These are phyloP conservation scores for Erythrocercus mccallii DNA, from an alignment of 2,113 vertebrate genomes.

Conservation along the genomic window DNA sequence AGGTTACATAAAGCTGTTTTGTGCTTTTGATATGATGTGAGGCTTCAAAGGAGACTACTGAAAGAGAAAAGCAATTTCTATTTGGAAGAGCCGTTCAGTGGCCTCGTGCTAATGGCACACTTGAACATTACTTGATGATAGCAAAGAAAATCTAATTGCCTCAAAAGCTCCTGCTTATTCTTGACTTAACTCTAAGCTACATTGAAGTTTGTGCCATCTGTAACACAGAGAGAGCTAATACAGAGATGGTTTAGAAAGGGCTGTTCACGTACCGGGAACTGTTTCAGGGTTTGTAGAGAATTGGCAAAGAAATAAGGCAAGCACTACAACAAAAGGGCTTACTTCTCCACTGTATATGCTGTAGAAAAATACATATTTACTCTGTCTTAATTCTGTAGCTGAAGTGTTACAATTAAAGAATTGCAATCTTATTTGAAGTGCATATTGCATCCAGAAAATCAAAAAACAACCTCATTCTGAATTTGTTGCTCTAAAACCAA, in stretches of 20 bases:
- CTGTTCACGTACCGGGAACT: background rate
- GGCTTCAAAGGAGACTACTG: constrained; percentile 40
- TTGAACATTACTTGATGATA: constrained; percentile 23
- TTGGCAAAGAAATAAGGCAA: background rate
- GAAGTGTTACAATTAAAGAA: background rate
- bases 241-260: background rate
- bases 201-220: background rate
- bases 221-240: background rate
- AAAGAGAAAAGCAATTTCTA: constrained; percentile 47
- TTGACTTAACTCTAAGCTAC: background rate
- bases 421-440: background rate
- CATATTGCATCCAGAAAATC: background rate
- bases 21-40: constrained; percentile 28
- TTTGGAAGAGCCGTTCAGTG: background rate
- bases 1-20: constrained; percentile 63
- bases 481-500: background rate
- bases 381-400: background rate
- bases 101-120: constrained; percentile 23
- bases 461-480: background rate
- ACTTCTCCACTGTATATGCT: background rate
- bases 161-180: constrained; percentile 2
- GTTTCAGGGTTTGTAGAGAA: background rate
- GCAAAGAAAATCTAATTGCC: constrained; percentile 3
- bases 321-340: background rate
- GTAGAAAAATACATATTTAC: background rate